These are phyloP conservation scores for Mesochorus sp. DNA, from an alignment of 2,888 invertebrate genomes.

Conservation along the genomic window DNA sequence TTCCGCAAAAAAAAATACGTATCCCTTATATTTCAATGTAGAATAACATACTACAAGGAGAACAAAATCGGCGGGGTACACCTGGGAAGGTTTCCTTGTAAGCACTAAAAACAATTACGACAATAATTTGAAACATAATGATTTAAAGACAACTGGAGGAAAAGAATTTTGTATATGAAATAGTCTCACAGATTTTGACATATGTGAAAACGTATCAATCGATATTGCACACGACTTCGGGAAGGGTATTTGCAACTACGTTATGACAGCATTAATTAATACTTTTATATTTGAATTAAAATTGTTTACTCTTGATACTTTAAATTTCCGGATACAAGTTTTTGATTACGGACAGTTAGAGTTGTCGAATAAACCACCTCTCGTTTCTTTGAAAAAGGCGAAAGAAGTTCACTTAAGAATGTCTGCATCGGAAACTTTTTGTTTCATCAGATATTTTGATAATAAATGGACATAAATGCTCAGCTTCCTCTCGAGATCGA, in stretches of 20 bases:
- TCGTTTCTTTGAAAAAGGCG: background rate
- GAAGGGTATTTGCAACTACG: conserved; percentile 52
- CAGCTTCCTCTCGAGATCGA: too few relatives aligned
- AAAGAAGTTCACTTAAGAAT: conserved; percentile 40
- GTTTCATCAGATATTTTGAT: conserved; percentile 36
- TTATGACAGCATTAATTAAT: conserved; percentile 51
- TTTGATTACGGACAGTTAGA: conserved; percentile 41
- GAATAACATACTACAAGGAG: too few relatives aligned
- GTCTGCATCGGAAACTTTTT: conserved; percentile 35
- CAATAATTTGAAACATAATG: conserved; percentile 19
- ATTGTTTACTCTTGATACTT: conserved; percentile 44
- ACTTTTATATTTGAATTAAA: conserved; percentile 50
- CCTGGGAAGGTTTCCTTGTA: conserved; percentile 23
- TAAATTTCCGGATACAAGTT: conserved; percentile 35
- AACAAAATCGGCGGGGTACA: too few relatives aligned
- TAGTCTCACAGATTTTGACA: conserved; percentile 34
- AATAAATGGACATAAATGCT: too few relatives aligned
- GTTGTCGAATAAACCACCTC: conserved; percentile 21
- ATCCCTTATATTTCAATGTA: too few relatives aligned
- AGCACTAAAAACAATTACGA: conserved; percentile 30
- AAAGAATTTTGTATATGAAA: conserved; percentile 51
- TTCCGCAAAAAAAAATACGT: too few relatives aligned
- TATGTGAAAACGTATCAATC: conserved; percentile 32
- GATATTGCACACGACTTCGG: conserved; percentile 56
- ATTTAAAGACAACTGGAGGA: conserved; percentile 23